Percentiles rank a stretch among this genome's conserved stretches.
Conservation (phyloP, 2,797 vertebrate species). For the Morus bassanus region DNA sequence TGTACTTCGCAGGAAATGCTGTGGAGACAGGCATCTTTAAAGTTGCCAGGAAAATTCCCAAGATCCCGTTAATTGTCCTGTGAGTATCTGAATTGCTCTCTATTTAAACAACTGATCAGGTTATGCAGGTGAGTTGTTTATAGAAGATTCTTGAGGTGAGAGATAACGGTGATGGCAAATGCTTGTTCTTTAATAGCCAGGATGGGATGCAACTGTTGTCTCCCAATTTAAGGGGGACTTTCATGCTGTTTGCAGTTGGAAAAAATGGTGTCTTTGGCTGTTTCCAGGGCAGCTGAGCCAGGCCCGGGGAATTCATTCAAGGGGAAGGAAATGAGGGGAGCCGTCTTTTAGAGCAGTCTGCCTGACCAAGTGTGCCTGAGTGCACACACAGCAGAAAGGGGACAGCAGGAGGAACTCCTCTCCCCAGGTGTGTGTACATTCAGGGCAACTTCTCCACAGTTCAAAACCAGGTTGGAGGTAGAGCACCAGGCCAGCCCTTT, state of each 20-base stretch:
- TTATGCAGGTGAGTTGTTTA: neutral
- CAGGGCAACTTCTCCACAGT: neutral
- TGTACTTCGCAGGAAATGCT: constrained; percentile 73
- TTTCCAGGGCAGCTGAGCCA: neutral
- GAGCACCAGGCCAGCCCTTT: neutral
- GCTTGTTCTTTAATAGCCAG: neutral
- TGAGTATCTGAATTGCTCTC: constrained; percentile 61
- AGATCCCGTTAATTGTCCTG: constrained; percentile 60
- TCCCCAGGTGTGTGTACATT: neutral
- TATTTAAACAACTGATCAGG: neutral
- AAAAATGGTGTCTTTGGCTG: neutral
- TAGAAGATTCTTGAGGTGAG: neutral
- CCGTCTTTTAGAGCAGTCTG: neutral
- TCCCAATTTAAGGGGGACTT: neutral
- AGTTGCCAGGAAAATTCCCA: constrained; percentile 72
- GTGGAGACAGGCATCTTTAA: constrained; percentile 70
- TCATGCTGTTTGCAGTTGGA: neutral
- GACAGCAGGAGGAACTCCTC: neutral
- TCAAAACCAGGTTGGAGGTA: neutral
- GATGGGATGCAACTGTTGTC: neutral
- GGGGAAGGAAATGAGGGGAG: neutral
- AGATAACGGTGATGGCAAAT: neutral
- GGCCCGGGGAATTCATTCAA: neutral
- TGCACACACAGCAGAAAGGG: neutral
- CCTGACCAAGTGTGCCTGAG: neutral